A percentile compares a stretch with the other conserved stretches of the same genome.
Evolutionary conservation across 37 sponge, comb jelly and placozoan species (phyloP).

Genomic region (Hormiphora californensis): DNA sequence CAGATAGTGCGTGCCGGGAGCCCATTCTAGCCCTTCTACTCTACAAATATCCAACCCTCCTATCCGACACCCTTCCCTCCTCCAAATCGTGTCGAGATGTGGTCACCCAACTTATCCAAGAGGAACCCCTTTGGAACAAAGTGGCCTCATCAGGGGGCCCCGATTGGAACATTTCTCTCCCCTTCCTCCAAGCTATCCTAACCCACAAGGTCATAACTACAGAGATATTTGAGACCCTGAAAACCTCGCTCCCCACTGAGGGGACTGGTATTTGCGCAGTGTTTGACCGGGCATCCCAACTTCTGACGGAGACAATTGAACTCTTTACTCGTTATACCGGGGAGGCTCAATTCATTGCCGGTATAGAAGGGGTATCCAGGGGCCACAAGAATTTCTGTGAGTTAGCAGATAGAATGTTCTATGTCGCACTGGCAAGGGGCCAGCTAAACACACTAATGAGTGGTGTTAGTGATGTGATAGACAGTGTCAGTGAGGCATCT

Average conservation of each 20-base stretch:
- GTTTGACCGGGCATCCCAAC: no score
- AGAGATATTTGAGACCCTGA: conserved; percentile 16
- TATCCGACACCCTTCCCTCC: neutral
- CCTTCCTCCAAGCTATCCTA: conserved; percentile 26
- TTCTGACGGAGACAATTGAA: no score
- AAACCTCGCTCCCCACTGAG: no score
- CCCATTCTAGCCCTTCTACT: conserved; percentile 23
- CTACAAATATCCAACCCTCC: neutral
- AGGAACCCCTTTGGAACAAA: neutral
- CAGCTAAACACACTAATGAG: neutral
- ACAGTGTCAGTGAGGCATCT: neutral
- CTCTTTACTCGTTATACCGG: no score
- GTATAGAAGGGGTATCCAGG: no score
- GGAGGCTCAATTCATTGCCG: no score
- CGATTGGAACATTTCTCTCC: conserved; percentile 47
- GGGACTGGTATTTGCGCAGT: no score
- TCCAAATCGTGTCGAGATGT: conserved; percentile 16
- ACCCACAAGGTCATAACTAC: neutral
- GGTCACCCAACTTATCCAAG: neutral
- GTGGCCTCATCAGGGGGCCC: conserved; percentile 18
- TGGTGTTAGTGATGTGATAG: conserved; percentile 1
- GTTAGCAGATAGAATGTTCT: conserved; percentile 21
- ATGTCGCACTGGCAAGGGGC: conserved; percentile 35
- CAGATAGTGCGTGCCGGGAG: conserved; percentile 1
- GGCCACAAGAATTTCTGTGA: neutral